Percentiles rank a stretch among this genome's conserved stretches.
Conservation (phyloP, 2,113 vertebrate species). For the Cryptomyrus ogoouensis region DNA sequence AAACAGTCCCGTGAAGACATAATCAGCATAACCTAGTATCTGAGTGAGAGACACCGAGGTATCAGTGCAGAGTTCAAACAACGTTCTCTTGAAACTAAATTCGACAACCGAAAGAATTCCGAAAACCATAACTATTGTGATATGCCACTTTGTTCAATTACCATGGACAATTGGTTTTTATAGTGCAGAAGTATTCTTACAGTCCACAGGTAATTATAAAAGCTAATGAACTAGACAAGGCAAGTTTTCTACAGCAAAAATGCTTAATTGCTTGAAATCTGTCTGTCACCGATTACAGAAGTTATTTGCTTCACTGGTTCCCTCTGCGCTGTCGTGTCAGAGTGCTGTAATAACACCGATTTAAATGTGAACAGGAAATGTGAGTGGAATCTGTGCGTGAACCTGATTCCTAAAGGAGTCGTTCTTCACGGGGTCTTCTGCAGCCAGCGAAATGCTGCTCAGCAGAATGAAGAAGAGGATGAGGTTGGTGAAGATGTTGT, state of each 20-base stretch:
- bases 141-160: neutral
- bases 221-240: neutral
- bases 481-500: slow-evolving; percentile 98
- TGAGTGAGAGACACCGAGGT: slow-evolving; percentile 50
- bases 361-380: neutral
- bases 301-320: neutral
- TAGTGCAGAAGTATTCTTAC: neutral
- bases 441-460: slow-evolving; percentile 95
- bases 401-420: slow-evolving; percentile 91
- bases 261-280: neutral
- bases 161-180: neutral
- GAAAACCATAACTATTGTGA: neutral
- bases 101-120: neutral
- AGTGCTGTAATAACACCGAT: neutral
- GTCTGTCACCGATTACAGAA: slow-evolving; percentile 1
- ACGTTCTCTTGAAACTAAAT: neutral
- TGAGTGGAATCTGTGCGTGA: neutral
- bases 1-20: slow-evolving; percentile 99
- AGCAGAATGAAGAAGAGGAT: slow-evolving; percentile 99
- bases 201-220: neutral
- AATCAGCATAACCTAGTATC: slow-evolving; percentile 98
- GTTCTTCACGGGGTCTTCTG: slow-evolving; percentile 88
- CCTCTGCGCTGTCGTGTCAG: neutral
- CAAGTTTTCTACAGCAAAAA: neutral
- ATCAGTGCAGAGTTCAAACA: neutral